Evolutionary conservation across 2,113 vertebrate species (phyloP), one percentile per base, ranked within the genome.

Genomic region (Hyaena hyaena): DNA sequence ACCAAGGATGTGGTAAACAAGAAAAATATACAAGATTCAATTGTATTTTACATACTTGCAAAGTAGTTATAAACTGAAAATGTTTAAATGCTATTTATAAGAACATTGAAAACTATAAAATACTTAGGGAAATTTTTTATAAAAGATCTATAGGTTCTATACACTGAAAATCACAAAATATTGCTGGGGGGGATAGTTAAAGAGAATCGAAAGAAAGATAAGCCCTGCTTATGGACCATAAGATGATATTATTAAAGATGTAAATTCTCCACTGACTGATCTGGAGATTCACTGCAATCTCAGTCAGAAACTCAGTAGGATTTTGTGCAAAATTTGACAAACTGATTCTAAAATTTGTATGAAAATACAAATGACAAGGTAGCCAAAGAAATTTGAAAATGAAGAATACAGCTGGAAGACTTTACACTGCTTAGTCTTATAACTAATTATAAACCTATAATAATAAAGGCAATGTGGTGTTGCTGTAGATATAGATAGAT

Each of bases 301-400:
- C 58, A 86, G 28, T 33, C 43, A 96, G 89, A 96, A 81, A 58
- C 50, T 87, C 83, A 71, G 53, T 19, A 77, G 35, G 23, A 11
- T 28, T 91, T 73, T 95, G 71, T 66, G 23, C 55, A 95, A 79
- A 94, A 90, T 87, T 26, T 39, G 39, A 89, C 50, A 73, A 73
- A 19, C 11, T 45, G 31, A 77, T 94, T 94, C 35, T 77, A 84
- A 96, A 96, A 79, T 82, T 31, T 83, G 16, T 85, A 61, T 83
- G 26, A 93, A 97, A 96, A 96, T 79, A 19, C 12, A 80, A 96
- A 88, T 61, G 21, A 73, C 24, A 82, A 96, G 31, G n/a, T 55
- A 93, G 26, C 15, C 76, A 79, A 74, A 76, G 19, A 76, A 26
- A 88, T 58, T 53, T 77, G 33, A 53, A 82, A 96, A 68, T 55